Evolutionary conservation across 2,113 vertebrate genomes (phyloP).

Genomic region (Gambusia holbrooki): DNA sequence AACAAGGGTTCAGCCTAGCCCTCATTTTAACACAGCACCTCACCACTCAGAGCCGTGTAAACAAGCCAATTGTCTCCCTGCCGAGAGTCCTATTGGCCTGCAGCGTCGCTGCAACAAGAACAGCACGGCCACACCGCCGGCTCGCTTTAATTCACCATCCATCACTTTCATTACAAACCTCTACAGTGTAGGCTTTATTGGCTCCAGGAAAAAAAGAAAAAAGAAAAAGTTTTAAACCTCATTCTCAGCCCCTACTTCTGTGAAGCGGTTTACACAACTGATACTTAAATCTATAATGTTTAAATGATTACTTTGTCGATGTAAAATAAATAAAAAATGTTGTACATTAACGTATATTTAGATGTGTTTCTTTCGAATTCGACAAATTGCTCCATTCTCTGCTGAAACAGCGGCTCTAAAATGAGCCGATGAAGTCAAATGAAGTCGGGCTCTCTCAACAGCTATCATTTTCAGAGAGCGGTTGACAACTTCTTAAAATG

Average conservation of each 20-base stretch:
- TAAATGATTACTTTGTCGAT: background rate
- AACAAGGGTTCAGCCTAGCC: background rate
- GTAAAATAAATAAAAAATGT: background rate
- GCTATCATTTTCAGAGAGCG: slow-evolving; percentile 43
- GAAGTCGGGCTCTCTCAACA: slow-evolving; percentile 18
- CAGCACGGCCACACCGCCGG: slow-evolving; percentile 43
- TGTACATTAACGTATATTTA: background rate
- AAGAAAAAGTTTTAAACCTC: slow-evolving; percentile 15
- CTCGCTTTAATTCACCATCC: slow-evolving; percentile 66
- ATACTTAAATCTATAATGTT: slow-evolving; percentile 36
- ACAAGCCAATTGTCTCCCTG: slow-evolving; percentile 48
- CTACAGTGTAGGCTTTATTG: slow-evolving; percentile 40
- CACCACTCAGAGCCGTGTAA: slow-evolving; percentile 45
- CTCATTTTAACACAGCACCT: slow-evolving; percentile 25
- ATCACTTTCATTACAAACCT: slow-evolving; percentile 70
- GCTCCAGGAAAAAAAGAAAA: slow-evolving; percentile 12
- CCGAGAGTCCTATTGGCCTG: slow-evolving; percentile 34
- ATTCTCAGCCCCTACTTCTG: slow-evolving; percentile 56
- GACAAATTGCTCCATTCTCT: slow-evolving; percentile 1
- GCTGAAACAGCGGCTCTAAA: slow-evolving; percentile 8
- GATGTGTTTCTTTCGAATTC: background rate
- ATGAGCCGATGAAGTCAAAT: slow-evolving; percentile 31
- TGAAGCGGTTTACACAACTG: slow-evolving; percentile 43
- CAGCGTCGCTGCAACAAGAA: slow-evolving; percentile 42
- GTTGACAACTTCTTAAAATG: slow-evolving; percentile 49